phyloP scores from a whole-genome alignment of 2,888 invertebrate species.

The Dynastes hyllus region DNA sequence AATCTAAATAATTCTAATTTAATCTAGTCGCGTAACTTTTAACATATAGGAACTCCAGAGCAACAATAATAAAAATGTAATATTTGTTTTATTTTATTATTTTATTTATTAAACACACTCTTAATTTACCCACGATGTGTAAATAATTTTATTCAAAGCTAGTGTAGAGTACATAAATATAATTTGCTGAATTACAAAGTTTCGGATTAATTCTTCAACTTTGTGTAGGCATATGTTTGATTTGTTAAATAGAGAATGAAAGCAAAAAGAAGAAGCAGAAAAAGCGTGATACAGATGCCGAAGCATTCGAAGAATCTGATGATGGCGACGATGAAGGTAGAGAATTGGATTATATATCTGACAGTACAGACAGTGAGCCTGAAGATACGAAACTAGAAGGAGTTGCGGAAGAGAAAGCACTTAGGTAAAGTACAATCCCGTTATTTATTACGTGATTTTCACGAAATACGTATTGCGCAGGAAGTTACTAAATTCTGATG shows the following conservation, averaged over 20 bases:
- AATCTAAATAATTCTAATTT: no score
- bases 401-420: slow-evolving; percentile 83
- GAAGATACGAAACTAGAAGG: slow-evolving; percentile 83
- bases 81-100: no score
- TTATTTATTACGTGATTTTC: no score
- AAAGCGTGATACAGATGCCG: slow-evolving; percentile 88
- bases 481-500: slow-evolving; percentile 90
- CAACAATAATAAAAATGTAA: no score
- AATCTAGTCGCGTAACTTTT: no score
- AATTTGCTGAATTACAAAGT: no score
- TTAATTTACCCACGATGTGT: no score
- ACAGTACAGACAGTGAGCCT: slow-evolving; percentile 85
- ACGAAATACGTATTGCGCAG: slow-evolving; percentile 65
- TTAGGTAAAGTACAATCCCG: slow-evolving; percentile 69
- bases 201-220: not conserved
- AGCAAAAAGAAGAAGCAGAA: slow-evolving; percentile 79
- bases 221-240: not conserved
- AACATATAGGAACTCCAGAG: no score
- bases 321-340: slow-evolving; percentile 97
- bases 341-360: slow-evolving; percentile 94
- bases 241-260: slow-evolving; percentile 19
- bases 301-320: slow-evolving; percentile 96
- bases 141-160: no score
- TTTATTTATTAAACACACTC: no score
- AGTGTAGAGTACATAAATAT: no score